Base-by-base conservation (phyloP, 2,113 vertebrate species). In the Hoplias malabaricus region DNA sequence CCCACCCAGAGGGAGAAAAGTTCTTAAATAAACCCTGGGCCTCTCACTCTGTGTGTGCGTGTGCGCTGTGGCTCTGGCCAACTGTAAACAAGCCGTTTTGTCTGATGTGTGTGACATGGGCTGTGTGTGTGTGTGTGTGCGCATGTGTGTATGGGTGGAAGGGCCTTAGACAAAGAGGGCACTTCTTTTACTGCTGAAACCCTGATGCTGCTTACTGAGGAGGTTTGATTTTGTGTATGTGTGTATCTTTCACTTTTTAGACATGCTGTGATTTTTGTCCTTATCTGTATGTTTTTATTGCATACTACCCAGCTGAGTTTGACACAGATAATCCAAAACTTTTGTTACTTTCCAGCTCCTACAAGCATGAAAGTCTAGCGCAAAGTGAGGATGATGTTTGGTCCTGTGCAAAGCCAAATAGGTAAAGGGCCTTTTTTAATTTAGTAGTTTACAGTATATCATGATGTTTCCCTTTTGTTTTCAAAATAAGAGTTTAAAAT, bases 71-170 rank as follows among this genome's bases (percentile, higher is more conserved):
- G 84, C 83, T 90, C 59, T 80, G 80, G 89, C 88, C 90, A 92
- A 91, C 91, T 92, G 91, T 93, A 92, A 93, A 93, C 91, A 92
- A 89, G 88, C 89, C 84, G 88, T 90, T 92, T 92, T 93, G 91
- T 92, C 87, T 91, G 84, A 88, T 86, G 81, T 90, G 89, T 89
- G 91, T 88, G 90, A 89, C 81, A 29, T 90, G 90, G 90, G 75
- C 63, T 89, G 90, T 89, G 88, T 75, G 59, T 78, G 87, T 90
- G 89, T 89, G 87, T 90, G 88, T 88, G 88, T 91, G 88, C 89
- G 89, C 85, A 85, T 87, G 85, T 89, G 89, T 91, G 74, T 69
- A 53, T 56, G 75, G 56, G 88, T 90, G 86, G 87, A 86, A 82
- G 86, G 89, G 89, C 74, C 87, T 90, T 84, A 90, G 88, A 93